phyloP scores from a whole-genome alignment of 2,797 vertebrate species.

The Aldrovandia affinis region DNA sequence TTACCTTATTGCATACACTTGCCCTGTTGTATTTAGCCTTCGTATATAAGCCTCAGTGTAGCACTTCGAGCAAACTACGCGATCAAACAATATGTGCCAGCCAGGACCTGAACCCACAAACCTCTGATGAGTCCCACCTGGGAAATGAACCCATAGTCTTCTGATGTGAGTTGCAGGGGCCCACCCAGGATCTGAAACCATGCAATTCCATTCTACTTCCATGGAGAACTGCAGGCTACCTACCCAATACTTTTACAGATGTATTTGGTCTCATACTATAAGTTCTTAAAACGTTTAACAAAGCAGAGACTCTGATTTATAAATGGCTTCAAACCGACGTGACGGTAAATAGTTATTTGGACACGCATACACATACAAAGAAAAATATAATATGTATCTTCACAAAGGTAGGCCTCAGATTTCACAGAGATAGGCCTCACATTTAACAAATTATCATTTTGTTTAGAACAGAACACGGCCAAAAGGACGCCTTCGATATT shows the following conservation, averaged over 20 bases:
- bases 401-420: too few relatives aligned
- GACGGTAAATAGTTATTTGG: not conserved
- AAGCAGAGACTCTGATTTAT: not conserved
- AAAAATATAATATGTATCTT: not conserved
- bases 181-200: not conserved
- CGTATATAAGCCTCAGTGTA: too few relatives aligned
- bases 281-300: not conserved
- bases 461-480: not conserved
- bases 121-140: not conserved
- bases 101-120: not conserved
- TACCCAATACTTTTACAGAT: not conserved
- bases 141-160: not conserved
- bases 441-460: not conserved
- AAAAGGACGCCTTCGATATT: not conserved
- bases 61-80: too few relatives aligned
- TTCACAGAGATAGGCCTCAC: not conserved
- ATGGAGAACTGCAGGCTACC: not conserved
- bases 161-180: not conserved
- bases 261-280: not conserved
- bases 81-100: not conserved
- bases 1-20: not conserved
- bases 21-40: not conserved
- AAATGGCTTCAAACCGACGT: not conserved
- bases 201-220: not conserved
- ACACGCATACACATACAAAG: not conserved